Percentiles rank a stretch among this genome's conserved stretches.
Conservation (phyloP, 2,888 invertebrate species). For the Carcina quercana region DNA sequence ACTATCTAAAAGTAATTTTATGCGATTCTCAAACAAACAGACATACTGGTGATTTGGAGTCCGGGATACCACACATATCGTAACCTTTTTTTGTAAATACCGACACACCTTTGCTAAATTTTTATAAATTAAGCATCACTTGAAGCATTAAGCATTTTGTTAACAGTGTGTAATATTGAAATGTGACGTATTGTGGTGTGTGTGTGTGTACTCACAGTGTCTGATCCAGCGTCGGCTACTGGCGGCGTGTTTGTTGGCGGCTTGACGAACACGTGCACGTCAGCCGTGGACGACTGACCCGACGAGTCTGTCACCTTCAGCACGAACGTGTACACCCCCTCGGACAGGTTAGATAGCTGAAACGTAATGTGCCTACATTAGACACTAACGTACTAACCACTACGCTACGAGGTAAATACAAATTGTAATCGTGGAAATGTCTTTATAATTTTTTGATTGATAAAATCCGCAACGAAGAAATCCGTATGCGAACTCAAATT, state of each 20-base stretch:
- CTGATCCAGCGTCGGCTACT: slow-evolving; percentile 78
- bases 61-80: no score
- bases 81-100: no score
- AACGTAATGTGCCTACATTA: slow-evolving; percentile 4
- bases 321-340: slow-evolving; percentile 95
- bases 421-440: neutral
- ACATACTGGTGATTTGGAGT: no score
- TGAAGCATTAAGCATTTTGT: no score
- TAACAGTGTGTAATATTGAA: no score
- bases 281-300: slow-evolving; percentile 89
- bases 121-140: no score
- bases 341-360: slow-evolving; percentile 89
- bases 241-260: slow-evolving; percentile 91
- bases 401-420: neutral
- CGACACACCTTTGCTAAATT: no score
- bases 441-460: neutral
- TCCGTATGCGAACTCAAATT: no score
- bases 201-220: slow-evolving; percentile 50
- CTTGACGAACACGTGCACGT: slow-evolving; percentile 95
- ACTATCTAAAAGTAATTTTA: no score
- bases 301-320: slow-evolving; percentile 94
- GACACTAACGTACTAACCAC: neutral
- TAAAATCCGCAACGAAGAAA: no score
- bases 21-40: no score
- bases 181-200: no score